Base-by-base conservation (phyloP, 2,888 invertebrate genomes). In the Proisotoma minuta region DNA sequence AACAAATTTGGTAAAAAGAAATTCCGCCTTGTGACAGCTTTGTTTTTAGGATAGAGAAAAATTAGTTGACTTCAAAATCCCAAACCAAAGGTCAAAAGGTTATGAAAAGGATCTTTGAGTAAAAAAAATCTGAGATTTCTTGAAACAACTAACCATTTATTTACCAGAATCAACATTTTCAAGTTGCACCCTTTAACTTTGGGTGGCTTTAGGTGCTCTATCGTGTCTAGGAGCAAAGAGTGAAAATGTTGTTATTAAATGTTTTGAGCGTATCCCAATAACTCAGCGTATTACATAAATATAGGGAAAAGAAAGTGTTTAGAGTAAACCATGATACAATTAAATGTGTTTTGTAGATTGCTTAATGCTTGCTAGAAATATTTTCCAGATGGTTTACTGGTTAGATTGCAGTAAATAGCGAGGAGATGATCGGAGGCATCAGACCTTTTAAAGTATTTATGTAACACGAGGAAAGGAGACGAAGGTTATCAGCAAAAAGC, bases 351-450 rank as follows among this genome's bases (percentile, higher is more conserved):
- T 34, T 34, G 10, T 34, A 50, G 39, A 54, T 54, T 54, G 56
- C 50, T 57, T 61, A 61, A 47, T 62, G 58, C 52, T 51, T 62
- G 62, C 58, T 52, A 53, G 26, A 58, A 62, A 62, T 40, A 58
- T 59, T 48, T 53, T 34, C 49, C 62, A 62, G 62, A 62, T 58
- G 58, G 51, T 62, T 22, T 18, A n/a, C n/a, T n/a, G n/a, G 8
- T 20, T 47, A 23, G 28, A 54, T 15, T 39, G 12, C 29, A 54
- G 40, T n/a, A n/a, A n/a, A 48, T 54, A 4, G 23, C 39, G 5
- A 12, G 18, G n/a, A 47, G 62, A 48, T 62, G 62, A 62, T 52
- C 52, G 57, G 58, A 53, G 62, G 62, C 62, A 59, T 53, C 39
- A 62, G 58, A 58, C 62, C 62, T 62, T 58, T 58, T 28, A 20